phyloP scores from a whole-genome alignment of 2,113 vertebrate genomes.

The Orcinus orca region DNA sequence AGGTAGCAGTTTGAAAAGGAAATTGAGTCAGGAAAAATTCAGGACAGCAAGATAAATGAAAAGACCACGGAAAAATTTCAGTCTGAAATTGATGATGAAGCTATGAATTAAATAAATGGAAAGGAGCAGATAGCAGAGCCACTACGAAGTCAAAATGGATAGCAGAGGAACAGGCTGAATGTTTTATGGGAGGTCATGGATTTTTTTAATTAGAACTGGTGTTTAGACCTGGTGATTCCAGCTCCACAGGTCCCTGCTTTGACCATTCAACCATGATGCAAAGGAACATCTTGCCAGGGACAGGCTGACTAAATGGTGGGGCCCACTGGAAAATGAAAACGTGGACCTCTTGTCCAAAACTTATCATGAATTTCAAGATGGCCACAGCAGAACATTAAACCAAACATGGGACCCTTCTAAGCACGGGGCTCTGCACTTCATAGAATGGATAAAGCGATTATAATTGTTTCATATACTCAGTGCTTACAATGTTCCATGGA shows the following conservation, averaged over 20 bases:
- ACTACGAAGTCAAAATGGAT: not conserved
- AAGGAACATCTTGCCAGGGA: not conserved
- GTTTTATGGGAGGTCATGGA: not conserved
- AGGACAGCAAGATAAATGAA: not conserved
- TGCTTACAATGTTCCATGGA: not conserved
- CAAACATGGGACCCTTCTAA: not conserved
- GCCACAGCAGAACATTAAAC: not conserved
- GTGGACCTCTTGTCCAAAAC: not conserved
- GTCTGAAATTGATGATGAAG: not conserved
- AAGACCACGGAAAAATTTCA: not conserved
- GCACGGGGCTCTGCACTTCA: accelerated
- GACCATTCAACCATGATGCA: not conserved
- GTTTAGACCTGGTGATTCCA: not conserved
- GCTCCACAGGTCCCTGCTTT: not conserved
- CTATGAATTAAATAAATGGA: not conserved
- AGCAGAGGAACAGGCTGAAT: not conserved
- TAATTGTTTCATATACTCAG: too few species aligned
- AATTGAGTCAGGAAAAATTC: not conserved
- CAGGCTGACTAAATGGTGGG: not conserved
- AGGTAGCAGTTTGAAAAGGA: not conserved
- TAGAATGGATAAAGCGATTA: not conserved
- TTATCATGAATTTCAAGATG: not conserved
- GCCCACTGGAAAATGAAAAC: not conserved
- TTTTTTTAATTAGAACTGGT: not conserved
- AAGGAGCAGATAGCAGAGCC: not conserved